These are phyloP conservation scores for Brachypodius melanocephalos DNA, from an alignment of 2,113 vertebrate species.

Conservation along the genomic window DNA sequence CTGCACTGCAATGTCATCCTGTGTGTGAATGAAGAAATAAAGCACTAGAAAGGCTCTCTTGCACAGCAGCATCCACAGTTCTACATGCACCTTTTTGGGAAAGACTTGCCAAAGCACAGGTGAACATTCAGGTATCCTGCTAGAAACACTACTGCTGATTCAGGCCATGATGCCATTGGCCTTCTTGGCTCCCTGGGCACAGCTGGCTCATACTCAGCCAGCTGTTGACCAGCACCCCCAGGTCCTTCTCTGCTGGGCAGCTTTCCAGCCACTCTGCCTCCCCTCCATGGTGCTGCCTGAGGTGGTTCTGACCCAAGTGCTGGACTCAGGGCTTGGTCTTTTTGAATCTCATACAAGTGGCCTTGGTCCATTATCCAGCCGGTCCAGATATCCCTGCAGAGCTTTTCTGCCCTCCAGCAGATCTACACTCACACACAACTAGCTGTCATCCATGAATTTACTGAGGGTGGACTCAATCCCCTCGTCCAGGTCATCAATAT, in stretches of 20 bases:
- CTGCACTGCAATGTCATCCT: not conserved
- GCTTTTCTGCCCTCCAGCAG: not conserved
- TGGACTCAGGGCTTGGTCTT: rapidly evolving
- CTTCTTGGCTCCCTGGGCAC: not conserved
- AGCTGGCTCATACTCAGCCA: not conserved
- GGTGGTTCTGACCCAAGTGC: not conserved
- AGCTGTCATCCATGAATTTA: not conserved
- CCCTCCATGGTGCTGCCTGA: not conserved
- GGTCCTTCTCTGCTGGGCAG: no score
- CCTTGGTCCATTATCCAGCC: no score
- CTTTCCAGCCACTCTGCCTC: not conserved
- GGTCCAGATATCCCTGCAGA: not conserved
- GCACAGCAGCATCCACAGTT: not conserved
- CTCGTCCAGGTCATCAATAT: not conserved
- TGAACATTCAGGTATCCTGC: not conserved
- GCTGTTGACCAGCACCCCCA: not conserved
- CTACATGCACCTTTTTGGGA: not conserved
- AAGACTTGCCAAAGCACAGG: not conserved
- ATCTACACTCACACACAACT: rapidly evolving
- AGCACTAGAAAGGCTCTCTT: not conserved
- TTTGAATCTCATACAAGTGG: rapidly evolving
- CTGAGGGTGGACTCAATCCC: rapidly evolving
- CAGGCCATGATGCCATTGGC: not conserved
- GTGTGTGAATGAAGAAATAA: not conserved
- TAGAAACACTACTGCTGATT: rapidly evolving